Evolutionary conservation across 2,797 vertebrate genomes (phyloP).

Genomic region (Vireo griseus): DNA sequence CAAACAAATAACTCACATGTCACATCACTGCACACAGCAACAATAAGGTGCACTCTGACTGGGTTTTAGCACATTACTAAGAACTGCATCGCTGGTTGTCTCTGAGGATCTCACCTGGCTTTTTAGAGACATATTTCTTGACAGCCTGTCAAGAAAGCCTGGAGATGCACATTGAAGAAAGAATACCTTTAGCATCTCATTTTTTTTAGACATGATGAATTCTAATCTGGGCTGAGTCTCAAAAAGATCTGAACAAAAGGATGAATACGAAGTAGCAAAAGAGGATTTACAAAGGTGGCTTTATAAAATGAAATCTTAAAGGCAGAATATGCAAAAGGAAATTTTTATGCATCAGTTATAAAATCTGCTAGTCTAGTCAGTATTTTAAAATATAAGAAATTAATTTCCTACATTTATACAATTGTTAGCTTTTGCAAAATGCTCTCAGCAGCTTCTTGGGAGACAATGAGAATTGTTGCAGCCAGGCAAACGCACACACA

Average conservation of each 20-base stretch:
- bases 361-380: neutral
- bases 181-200: constrained; percentile 48
- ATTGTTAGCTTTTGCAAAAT: neutral
- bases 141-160: constrained; percentile 62
- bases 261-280: constrained; percentile 1
- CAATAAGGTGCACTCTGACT: constrained; percentile 20
- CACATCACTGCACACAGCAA: constrained; percentile 55
- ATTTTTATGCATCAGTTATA: neutral
- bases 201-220: constrained; percentile 48
- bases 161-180: constrained; percentile 53
- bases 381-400: neutral
- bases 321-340: neutral
- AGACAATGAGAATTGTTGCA: neutral
- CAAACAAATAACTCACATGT: constrained; percentile 68
- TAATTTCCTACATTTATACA: neutral
- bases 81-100: constrained; percentile 48
- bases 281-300: neutral
- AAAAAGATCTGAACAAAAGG: constrained; percentile 55
- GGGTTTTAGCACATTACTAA: constrained; percentile 18
- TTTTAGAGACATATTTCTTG: constrained; percentile 65
- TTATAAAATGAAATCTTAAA: constrained; percentile 2
- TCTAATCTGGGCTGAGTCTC: constrained; percentile 40
- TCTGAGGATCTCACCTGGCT: constrained; percentile 67
- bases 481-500: neutral
- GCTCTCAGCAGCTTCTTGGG: neutral